Evolutionary conservation across 2,113 vertebrate genomes (phyloP), one percentile per base, ranked within the genome.

Genomic region (Falcunculus frontatus): DNA sequence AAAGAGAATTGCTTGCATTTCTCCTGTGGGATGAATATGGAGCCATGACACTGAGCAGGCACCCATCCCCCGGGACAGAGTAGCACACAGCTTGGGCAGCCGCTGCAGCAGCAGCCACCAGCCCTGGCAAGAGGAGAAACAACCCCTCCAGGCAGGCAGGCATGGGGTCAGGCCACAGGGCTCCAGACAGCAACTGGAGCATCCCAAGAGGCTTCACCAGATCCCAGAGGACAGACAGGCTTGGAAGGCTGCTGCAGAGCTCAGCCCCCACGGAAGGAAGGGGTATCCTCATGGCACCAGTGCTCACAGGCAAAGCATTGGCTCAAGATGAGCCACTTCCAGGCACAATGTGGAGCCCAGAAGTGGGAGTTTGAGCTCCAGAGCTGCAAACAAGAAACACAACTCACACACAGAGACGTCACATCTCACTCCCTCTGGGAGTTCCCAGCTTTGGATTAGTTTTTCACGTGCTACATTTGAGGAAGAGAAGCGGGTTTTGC

Each of bases 261-360:
- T 83, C 55, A 27, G 37, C 27, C 44, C 44, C 21, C 41, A 16
- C 0, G 0, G 57, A 49, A 83, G 55, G 42, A 94, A 74, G n/a
- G 68, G 46, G 25, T 35, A 80, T 47, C 49, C 72, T 92, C 67
- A 60, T 0, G 4, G 57, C 53, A 64, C 9, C 55, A 84, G 29
- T 0, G 0, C 79, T 87, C 11, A 0, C 3, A 88, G 25, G 13
- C 44, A 69, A 84, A 57, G 49, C 1, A 1, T 0, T 42, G 37
- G 41, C 77, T 94, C 7, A 0, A 62, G 25, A 42, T 1, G 2
- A 89, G 76, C 50, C 8, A 7, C 35, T 56, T 35, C 22, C 74
- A 87, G 78, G 35, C 74, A 75, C 26, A 78, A 53, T 3, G 2
- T 2, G 1, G 35, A 92, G 72, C 80, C 16, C 49, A 64, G 29